Conservation (phyloP, 2,797 vertebrate genomes). For the Podargus strigoides region DNA sequence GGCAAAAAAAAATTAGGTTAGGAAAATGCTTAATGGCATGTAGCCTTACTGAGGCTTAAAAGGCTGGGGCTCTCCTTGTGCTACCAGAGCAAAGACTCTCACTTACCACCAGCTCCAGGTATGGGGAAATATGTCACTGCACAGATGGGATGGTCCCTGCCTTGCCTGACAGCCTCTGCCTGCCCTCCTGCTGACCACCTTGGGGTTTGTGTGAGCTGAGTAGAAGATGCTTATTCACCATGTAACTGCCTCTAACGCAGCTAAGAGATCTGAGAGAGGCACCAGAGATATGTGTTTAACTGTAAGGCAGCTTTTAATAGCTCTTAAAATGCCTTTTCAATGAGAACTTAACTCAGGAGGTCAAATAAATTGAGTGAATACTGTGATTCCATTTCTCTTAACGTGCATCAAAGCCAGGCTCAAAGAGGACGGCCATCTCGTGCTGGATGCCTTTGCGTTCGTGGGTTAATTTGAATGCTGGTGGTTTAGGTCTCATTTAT, state of each 20-base stretch:
- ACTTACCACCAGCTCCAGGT: background rate
- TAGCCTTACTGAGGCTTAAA: background rate
- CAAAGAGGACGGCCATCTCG: accelerated
- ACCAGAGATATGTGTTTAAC: background rate
- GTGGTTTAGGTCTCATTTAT: background rate
- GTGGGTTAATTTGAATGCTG: background rate
- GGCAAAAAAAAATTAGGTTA: background rate
- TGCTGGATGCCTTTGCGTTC: background rate
- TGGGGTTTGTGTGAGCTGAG: background rate
- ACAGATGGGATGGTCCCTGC: background rate
- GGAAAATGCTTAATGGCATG: background rate
- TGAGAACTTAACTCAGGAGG: background rate
- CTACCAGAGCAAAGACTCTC: background rate
- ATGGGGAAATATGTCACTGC: background rate
- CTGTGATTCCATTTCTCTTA: background rate
- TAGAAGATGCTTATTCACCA: background rate
- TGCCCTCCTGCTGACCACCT: background rate
- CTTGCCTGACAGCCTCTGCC: background rate
- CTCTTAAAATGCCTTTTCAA: background rate
- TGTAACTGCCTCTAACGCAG: background rate
- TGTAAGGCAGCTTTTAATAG: background rate
- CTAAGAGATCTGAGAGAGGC: background rate
- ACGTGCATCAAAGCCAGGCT: background rate
- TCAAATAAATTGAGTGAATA: background rate
- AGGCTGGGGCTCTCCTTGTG: background rate